Evolutionary conservation across 92 coral and sea anemone genomes (phyloP).

Genomic region (Palythoa heliodiscus): DNA sequence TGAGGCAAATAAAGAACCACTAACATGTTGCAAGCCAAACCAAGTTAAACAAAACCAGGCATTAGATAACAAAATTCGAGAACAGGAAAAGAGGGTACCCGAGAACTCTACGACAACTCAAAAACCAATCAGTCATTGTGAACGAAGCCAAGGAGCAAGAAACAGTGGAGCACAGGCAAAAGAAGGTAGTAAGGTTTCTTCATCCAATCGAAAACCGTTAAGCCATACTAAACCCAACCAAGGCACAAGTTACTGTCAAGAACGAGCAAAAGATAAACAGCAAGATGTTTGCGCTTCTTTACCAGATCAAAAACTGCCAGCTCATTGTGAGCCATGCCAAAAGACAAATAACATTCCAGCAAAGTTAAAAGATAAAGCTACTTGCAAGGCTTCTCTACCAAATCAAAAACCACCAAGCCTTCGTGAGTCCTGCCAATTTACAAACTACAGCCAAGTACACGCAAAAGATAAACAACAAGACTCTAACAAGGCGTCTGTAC

Average conservation of each 20-base stretch:
- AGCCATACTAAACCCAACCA: no score
- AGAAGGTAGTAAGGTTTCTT: not conserved
- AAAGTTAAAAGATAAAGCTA: not conserved
- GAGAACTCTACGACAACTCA: no score
- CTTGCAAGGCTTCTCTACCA: not conserved
- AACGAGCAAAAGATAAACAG: not conserved
- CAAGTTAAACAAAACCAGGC: no score
- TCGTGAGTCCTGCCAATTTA: no score
- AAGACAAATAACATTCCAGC: not conserved
- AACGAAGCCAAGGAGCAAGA: not conserved
- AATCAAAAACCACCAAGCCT: not conserved
- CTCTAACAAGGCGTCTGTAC: not conserved
- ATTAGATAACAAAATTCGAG: no score
- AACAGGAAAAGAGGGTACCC: no score
- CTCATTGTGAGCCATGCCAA: not conserved
- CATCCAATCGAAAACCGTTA: no score
- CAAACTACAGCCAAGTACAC: no score
- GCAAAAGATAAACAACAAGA: no score
- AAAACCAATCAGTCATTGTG: not conserved
- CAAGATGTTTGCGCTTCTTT: not conserved
- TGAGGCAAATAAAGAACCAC: no score
- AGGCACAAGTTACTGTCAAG: no score
- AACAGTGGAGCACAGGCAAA: not conserved
- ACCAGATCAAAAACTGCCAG: not conserved
- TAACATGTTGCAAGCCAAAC: no score